These are phyloP conservation scores for Lepus timidus DNA, from an alignment of 2,113 vertebrate species.

Conservation along the genomic window DNA sequence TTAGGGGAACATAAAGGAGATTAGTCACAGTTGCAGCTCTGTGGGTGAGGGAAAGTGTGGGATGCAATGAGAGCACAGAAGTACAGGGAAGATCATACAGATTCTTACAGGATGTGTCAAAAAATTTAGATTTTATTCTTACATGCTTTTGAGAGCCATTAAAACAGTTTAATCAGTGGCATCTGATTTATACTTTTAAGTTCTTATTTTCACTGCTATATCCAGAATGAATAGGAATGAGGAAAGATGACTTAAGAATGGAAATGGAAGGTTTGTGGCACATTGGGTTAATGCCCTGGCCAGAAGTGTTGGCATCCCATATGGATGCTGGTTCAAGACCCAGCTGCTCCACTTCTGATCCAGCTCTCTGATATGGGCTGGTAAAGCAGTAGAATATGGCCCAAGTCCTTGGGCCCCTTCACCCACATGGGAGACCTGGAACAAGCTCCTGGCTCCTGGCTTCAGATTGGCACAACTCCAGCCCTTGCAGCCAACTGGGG, in stretches of 20 bases:
- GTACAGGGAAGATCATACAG: not conserved
- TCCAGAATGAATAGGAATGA: not conserved
- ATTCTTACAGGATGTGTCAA: not conserved
- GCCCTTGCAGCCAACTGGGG: no score
- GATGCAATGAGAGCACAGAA: not conserved
- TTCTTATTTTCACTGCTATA: not conserved
- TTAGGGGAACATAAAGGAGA: not conserved
- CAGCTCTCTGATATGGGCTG: no score
- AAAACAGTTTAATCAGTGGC: not conserved
- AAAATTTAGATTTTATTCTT: not conserved
- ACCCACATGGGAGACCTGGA: no score
- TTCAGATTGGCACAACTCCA: no score
- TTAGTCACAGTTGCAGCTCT: not conserved
- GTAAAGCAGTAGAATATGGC: no score
- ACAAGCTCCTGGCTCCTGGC: no score
- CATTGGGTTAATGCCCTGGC: no score
- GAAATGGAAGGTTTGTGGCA: no score
- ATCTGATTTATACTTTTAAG: not conserved
- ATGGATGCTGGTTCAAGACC: no score
- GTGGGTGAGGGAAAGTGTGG: not conserved
- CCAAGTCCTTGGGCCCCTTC: no score
- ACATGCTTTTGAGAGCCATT: not conserved
- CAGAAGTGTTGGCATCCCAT: no score
- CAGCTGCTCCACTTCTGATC: no score
- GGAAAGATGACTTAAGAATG: not conserved